Percentiles rank a stretch among this genome's conserved stretches.
These are phyloP conservation scores for Lepus oiostolus DNA, from an alignment of 2,797 vertebrate species.

Conservation along the genomic window DNA sequence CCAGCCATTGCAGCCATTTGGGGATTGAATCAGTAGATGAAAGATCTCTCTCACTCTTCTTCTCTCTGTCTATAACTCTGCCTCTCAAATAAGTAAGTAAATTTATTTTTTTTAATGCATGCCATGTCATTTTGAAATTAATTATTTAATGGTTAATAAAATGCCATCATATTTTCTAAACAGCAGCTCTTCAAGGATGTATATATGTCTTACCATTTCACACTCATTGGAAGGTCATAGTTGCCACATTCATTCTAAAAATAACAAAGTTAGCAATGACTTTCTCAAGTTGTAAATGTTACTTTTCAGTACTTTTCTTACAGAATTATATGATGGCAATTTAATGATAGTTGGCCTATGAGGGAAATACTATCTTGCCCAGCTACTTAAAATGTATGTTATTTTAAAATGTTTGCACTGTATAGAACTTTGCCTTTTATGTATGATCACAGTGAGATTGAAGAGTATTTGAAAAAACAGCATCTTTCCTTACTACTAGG, in stretches of 20 bases:
- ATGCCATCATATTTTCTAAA: neutral
- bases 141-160: neutral
- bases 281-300: constrained; percentile 8
- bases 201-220: neutral
- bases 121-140: neutral
- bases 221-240: neutral
- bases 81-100: no score
- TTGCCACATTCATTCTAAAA: neutral
- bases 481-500: neutral
- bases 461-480: neutral
- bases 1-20: no score
- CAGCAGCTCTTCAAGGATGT: neutral
- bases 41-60: no score
- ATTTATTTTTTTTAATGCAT: no score
- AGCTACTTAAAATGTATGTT: neutral
- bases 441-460: neutral
- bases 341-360: neutral
- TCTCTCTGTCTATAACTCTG: no score
- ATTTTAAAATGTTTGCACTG: neutral
- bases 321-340: neutral
- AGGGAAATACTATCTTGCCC: neutral
- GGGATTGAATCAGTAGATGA: no score
- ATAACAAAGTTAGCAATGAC: neutral
- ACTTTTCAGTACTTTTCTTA: neutral
- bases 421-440: neutral